Percentiles rank a stretch among this genome's conserved stretches.
Evolutionary conservation across 2,888 invertebrate genomes (phyloP).

Genomic region (Pasiphila rectangulata): DNA sequence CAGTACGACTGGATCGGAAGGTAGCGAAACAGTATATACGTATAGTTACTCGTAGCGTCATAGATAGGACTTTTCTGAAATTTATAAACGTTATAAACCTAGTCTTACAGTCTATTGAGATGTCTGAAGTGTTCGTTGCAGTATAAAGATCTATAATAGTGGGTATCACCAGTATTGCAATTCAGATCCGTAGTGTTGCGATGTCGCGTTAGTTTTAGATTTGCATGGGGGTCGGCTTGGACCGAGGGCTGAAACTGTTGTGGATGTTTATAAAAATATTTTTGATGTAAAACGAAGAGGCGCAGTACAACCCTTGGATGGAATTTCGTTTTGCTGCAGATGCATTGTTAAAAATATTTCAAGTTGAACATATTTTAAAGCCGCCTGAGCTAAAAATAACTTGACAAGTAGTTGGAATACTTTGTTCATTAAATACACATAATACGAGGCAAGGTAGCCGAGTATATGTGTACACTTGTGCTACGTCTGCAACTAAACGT

Average conservation of each 20-base stretch:
- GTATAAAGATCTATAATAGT: conserved; percentile 33
- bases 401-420: too few species aligned
- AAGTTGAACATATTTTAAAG: background rate
- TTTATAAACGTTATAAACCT: conserved; percentile 76
- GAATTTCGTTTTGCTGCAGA: conserved; percentile 18
- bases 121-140: conserved; percentile 38
- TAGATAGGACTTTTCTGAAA: conserved; percentile 78
- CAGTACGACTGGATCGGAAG: conserved; percentile 51
- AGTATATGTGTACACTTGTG: too few species aligned
- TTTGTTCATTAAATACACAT: too few species aligned
- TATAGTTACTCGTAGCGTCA: conserved; percentile 58
- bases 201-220: conserved; percentile 24
- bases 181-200: conserved; percentile 18
- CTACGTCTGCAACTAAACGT: conserved; percentile 13
- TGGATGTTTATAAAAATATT: conserved; percentile 38
- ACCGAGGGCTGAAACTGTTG: conserved; percentile 21
- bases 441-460: too few species aligned
- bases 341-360: conserved; percentile 1
- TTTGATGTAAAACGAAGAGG: conserved; percentile 25
- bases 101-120: conserved; percentile 55
- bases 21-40: conserved; percentile 46
- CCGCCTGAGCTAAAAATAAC: background rate
- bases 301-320: conserved; percentile 21
- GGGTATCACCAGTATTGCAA: conserved; percentile 62
- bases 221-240: conserved; percentile 7